phyloP scores from a whole-genome alignment of 2,797 vertebrate genomes.

The Pteronotus mesoamericanus region DNA sequence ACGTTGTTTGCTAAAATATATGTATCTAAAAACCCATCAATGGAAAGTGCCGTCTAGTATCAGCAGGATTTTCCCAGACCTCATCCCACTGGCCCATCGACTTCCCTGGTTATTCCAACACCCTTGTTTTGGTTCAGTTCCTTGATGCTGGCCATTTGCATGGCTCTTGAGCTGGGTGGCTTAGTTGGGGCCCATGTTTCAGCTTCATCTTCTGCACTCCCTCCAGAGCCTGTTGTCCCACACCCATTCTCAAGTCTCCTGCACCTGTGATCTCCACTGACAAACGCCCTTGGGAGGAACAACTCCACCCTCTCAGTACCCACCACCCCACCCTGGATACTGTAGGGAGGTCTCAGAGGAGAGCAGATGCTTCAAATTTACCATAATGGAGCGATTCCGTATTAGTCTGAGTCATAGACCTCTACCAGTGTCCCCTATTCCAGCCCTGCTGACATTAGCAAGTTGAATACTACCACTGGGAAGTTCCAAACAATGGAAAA shows the following conservation, averaged over 20 bases:
- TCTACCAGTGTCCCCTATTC: background rate
- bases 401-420: background rate
- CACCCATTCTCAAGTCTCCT: background rate
- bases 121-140: background rate
- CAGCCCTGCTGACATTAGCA: constrained; percentile 30
- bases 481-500: constrained; percentile 57
- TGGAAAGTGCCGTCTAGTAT: background rate
- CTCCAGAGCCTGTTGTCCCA: background rate
- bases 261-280: background rate
- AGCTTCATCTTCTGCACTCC: background rate
- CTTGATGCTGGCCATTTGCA: background rate
- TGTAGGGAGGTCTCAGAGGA: background rate
- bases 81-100: background rate
- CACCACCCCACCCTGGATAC: background rate
- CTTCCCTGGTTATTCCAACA: background rate
- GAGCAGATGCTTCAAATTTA: background rate
- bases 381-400: background rate
- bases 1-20: background rate
- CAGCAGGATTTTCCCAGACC: background rate
- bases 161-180: background rate
- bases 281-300: background rate
- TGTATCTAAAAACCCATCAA: background rate
- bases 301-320: background rate
- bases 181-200: background rate
- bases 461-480: background rate